phyloP scores from a whole-genome alignment of 23 tunicate species.

The Ciona savignyi region DNA sequence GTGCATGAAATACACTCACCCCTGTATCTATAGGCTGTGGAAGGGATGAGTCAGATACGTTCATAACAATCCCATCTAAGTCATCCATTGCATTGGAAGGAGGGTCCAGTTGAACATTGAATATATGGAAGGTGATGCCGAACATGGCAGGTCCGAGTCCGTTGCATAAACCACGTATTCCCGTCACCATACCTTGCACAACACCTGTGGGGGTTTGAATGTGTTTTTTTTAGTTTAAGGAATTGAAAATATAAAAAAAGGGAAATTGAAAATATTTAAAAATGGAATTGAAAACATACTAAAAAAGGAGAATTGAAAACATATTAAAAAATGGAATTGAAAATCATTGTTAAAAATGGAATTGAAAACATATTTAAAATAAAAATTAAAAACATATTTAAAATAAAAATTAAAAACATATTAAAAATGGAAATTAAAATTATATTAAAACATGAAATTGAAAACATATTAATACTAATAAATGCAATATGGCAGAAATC shows the following conservation, averaged over 20 bases:
- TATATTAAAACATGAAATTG: too few species aligned
- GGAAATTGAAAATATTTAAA: background rate
- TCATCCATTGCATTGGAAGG: background rate
- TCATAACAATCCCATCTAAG: background rate
- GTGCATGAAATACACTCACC: background rate
- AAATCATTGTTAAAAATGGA: too few species aligned
- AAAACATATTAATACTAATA: too few species aligned
- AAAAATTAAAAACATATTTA: too few species aligned
- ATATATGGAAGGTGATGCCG: slow-evolving; percentile 81
- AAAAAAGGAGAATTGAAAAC: background rate
- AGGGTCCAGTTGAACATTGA: slow-evolving; percentile 60
- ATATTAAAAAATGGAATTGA: background rate
- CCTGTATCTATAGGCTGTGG: background rate
- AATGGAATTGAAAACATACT: background rate
- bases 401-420: too few species aligned
- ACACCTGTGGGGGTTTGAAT: slow-evolving; percentile 47
- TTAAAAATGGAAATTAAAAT: too few species aligned
- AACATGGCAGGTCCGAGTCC: slow-evolving; percentile 97
- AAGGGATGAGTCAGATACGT: background rate
- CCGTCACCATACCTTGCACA: slow-evolving; percentile 97
- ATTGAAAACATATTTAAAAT: too few species aligned
- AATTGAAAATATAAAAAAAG: slow-evolving; percentile 9
- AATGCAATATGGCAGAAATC: too few species aligned
- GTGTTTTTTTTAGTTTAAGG: too few species aligned
- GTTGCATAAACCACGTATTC: slow-evolving; percentile 86